Conservation (phyloP, 2,888 invertebrate species). For the Trichopoda pennipes region DNA sequence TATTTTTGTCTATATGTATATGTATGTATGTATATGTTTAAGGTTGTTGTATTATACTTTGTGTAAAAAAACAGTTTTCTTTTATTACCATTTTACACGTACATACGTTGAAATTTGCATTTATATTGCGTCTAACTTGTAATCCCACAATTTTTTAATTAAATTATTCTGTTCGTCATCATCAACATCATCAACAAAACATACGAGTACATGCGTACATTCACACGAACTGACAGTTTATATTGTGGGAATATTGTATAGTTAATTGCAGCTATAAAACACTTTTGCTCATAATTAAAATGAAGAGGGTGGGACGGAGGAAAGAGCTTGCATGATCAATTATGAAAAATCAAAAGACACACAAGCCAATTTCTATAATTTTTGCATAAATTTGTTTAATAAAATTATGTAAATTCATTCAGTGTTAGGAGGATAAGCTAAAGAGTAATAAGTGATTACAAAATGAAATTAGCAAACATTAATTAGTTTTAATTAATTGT, state of each 20-base stretch:
- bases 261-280: not conserved
- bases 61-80: conserved; percentile 8
- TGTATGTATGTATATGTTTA: conserved; percentile 4
- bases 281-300: not conserved
- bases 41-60: conserved; percentile 54
- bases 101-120: conserved; percentile 73
- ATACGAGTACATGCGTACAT: too few relatives aligned
- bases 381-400: conserved; percentile 61
- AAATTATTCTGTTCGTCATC: conserved; percentile 73
- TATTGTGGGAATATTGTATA: conserved; percentile 33
- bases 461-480: conserved; percentile 5
- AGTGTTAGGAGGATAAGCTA: not conserved
- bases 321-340: conserved; percentile 45
- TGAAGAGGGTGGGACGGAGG: not conserved
- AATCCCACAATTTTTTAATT: conserved; percentile 79
- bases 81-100: conserved; percentile 35
- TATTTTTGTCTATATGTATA: conserved; percentile 13
- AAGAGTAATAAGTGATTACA: not conserved
- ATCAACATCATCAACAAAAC: conserved; percentile 36
- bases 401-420: conserved; percentile 41
- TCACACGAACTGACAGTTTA: conserved; percentile 34
- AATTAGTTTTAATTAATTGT: conserved; percentile 49
- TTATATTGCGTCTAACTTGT: conserved; percentile 78
- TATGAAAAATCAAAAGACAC: conserved; percentile 32
- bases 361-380: conserved; percentile 46